Percentiles rank a stretch among this genome's conserved stretches.
Evolutionary conservation across 2,113 vertebrate species (phyloP).

Genomic region (Zingel zingel): DNA sequence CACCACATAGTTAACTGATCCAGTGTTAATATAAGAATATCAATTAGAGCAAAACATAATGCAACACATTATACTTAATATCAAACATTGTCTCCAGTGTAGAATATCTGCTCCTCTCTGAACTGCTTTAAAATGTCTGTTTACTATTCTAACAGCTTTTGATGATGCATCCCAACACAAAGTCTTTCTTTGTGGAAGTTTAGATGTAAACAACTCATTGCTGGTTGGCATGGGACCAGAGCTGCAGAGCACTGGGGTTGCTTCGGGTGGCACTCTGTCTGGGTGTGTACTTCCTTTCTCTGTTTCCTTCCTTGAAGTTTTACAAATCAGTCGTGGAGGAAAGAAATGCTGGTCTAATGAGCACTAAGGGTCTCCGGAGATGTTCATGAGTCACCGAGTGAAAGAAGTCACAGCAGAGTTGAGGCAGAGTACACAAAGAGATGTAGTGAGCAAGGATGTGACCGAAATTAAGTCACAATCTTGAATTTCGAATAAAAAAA

Average conservation of each 20-base stretch:
- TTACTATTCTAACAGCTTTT: slow-evolving; percentile 31
- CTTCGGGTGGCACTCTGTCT: slow-evolving; percentile 28
- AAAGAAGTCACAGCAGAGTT: slow-evolving; percentile 14
- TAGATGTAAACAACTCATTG: slow-evolving; percentile 54
- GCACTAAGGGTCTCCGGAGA: slow-evolving; percentile 1
- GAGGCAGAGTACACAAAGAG: slow-evolving; percentile 20
- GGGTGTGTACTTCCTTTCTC: slow-evolving; percentile 30
- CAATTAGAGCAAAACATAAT: background rate
- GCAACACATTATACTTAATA: background rate
- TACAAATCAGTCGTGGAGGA: slow-evolving; percentile 19
- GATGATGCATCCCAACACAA: background rate
- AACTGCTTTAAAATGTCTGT: slow-evolving; percentile 1
- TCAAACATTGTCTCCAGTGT: background rate
- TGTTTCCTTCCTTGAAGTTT: slow-evolving; percentile 31
- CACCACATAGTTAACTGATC: background rate
- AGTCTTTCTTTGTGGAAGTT: slow-evolving; percentile 12
- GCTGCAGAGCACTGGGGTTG: slow-evolving; percentile 12
- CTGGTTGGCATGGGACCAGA: slow-evolving; percentile 49
- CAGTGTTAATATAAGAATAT: background rate
- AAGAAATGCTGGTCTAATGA: slow-evolving; percentile 40
- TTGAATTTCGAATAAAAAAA: too few species aligned
- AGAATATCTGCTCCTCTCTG: background rate
- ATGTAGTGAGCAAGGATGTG: background rate
- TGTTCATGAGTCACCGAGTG: slow-evolving; percentile 27
- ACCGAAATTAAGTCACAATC: too few species aligned